Base-by-base conservation (phyloP, 2,888 invertebrate genomes). In the Tromatobia lineatoria region DNA sequence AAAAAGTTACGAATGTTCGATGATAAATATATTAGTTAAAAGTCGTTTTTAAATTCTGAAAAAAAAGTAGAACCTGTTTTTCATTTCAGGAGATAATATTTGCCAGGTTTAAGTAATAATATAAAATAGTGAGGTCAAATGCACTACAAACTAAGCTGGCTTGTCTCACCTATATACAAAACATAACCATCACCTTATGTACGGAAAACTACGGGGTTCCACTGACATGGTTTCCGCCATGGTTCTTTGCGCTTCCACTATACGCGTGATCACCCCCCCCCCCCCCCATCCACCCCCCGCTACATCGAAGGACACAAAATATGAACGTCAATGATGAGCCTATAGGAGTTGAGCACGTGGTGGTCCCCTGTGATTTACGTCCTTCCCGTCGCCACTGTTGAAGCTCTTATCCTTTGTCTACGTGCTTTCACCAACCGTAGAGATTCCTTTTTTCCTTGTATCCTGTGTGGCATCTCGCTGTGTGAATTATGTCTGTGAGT, bases 251-350 rank as follows among this genome's bases (percentile, higher is more conserved):
- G 81, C 73, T 85, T 82, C 80, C 29, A 67, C 45, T 66, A 74
- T 82, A 81, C 85, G 70, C 52, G 18, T 42, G 47, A 74, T 69
- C 75, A 54, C 85, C 80, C 82, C 79, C 20, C 70, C 47, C 47
- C 34, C 34, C 83, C 80, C 80, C 78, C 29, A 67, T 15, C 15
- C 74, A 52, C 83, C 80, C 82, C 79, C 29, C 70, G 1, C n/a
- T 64, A 52, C 54, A 47, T 70, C 69, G 78, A 81, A 74, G 84
- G 74, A 54, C 77, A 73, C 47, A 57, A 81, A 81, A 84, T 81
- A 84, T 78, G 78, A 84, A 75, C 81, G 57, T 67, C 80, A 50
- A 83, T 83, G 83, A 83, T 67, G 76, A 77, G 79, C 64, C 66
- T 45, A 69, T 23, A 69, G 69, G 80, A 57, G 79, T 79, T 59